Evolutionary conservation across 2,888 invertebrate genomes (phyloP).

Genomic region (Adineta ricciae): DNA sequence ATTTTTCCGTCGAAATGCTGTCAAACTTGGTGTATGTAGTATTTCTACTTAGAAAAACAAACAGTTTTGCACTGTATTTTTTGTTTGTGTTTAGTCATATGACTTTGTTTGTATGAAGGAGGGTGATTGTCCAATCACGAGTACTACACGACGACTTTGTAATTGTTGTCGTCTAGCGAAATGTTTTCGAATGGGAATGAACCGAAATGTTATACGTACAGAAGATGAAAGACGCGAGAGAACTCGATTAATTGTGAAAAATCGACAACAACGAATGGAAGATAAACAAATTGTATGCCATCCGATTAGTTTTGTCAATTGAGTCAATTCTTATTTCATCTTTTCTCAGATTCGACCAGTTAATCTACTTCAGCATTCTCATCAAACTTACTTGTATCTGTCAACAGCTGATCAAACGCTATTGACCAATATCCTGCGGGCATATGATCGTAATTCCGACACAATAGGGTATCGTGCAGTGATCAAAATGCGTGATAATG

Average conservation of each 20-base stretch:
- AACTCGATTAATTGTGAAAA: background rate
- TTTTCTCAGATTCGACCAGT: background rate
- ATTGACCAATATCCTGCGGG: background rate
- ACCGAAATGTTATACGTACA: background rate
- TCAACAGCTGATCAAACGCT: background rate
- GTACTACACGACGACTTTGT: background rate
- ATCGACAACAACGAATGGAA: background rate
- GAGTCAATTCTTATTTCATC: background rate
- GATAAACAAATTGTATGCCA: background rate
- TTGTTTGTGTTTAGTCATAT: background rate
- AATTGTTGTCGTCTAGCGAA: background rate
- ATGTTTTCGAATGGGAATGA: background rate
- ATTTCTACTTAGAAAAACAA: background rate
- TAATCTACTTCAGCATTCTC: background rate
- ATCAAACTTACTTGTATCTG: background rate
- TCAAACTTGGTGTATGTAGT: background rate
- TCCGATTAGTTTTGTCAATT: too few species aligned
- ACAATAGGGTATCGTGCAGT: background rate
- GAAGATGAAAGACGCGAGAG: background rate
- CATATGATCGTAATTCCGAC: background rate
- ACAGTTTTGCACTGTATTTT: background rate
- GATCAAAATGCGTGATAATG: background rate
- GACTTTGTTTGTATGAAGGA: background rate
- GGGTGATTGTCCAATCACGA: background rate
- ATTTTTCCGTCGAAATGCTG: background rate